A percentile compares a stretch with the other conserved stretches of the same genome.
phyloP scores from a whole-genome alignment of 2,113 vertebrate species.

The Pao palembangensis region DNA sequence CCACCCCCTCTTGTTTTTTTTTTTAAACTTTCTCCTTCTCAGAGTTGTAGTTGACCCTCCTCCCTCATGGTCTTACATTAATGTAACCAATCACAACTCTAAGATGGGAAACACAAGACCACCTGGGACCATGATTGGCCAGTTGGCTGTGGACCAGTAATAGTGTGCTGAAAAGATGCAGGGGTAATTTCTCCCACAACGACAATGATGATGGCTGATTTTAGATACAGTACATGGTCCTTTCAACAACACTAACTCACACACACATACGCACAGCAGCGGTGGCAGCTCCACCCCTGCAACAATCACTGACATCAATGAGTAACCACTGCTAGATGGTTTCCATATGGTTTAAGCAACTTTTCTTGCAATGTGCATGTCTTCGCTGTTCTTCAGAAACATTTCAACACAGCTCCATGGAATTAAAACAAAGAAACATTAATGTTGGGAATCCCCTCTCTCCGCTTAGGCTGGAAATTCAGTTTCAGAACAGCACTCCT shows the following conservation, averaged over 20 bases:
- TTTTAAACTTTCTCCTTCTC: conserved; percentile 8
- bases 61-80: conserved; percentile 13
- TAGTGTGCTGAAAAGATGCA: conserved; percentile 7
- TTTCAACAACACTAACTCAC: conserved; percentile 37
- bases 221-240: conserved; percentile 44
- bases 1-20: not conserved
- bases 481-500: conserved; percentile 35
- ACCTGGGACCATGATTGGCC: conserved; percentile 40
- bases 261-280: conserved; percentile 23
- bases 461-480: conserved; percentile 48
- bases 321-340: conserved; percentile 68
- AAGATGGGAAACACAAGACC: conserved; percentile 27
- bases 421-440: conserved; percentile 41
- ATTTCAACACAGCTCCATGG: conserved; percentile 54
- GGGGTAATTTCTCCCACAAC: conserved; percentile 27
- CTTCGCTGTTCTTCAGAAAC: conserved; percentile 48
- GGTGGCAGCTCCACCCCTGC: conserved; percentile 63
- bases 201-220: conserved; percentile 32
- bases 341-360: conserved; percentile 65
- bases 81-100: conserved; percentile 26
- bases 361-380: conserved; percentile 18
- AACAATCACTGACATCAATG: conserved; percentile 72
- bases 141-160: conserved; percentile 39
- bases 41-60: conserved; percentile 3
- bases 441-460: conserved; percentile 57